phyloP scores from a whole-genome alignment of 2,113 vertebrate species.

The Zapus hudsonius region DNA sequence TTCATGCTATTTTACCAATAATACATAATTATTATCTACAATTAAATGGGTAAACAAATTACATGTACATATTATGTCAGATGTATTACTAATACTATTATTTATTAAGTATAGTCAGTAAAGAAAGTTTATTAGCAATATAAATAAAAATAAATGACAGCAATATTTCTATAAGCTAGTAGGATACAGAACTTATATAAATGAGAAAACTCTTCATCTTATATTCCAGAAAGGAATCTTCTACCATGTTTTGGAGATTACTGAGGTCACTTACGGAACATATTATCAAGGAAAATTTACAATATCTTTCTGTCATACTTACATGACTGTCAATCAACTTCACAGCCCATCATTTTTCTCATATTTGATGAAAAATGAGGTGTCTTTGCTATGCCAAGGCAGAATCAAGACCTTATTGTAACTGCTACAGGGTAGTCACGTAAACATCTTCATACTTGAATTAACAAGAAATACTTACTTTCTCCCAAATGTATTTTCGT shows the following conservation, averaged over 20 bases:
- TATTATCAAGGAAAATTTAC: background rate
- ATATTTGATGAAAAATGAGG: conserved; percentile 11
- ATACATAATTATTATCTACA: background rate
- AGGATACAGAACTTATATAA: conserved; percentile 32
- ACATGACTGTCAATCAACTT: conserved; percentile 7
- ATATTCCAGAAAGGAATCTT: conserved; percentile 2
- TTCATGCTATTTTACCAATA: background rate
- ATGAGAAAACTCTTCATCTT: background rate
- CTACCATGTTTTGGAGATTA: background rate
- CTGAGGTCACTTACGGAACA: background rate
- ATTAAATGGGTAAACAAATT: background rate
- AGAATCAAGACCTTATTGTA: background rate
- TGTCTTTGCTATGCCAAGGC: conserved; percentile 10
- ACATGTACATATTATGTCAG: background rate
- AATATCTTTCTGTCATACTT: background rate
- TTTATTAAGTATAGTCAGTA: background rate
- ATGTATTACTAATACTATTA: conserved; percentile 35
- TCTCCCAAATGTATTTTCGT: conserved; percentile 75
- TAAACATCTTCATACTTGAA: conserved; percentile 63
- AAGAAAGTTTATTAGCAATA: conserved; percentile 40
- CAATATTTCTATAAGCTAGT: background rate
- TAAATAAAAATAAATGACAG: conserved; percentile 40
- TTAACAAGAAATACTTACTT: conserved; percentile 58
- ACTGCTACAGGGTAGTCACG: conserved; percentile 44
- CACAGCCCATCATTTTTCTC: conserved; percentile 45